Base-by-base conservation (phyloP, 2,797 vertebrate genomes). In the Chaetodon trifasciatus region DNA sequence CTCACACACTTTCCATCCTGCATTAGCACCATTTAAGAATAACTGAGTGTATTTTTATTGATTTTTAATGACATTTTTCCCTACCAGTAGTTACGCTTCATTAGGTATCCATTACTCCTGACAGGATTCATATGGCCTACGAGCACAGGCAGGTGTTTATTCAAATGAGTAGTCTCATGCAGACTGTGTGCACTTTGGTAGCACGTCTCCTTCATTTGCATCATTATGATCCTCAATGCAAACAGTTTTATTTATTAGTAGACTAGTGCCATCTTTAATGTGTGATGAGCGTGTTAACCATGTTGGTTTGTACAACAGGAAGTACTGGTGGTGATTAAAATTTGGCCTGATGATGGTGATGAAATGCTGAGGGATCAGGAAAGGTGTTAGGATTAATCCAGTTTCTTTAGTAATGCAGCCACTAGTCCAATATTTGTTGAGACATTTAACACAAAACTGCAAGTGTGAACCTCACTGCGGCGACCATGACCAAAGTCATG, bases 91-190 rank as follows among this genome's bases (percentile, higher is more conserved):
- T 24, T 53, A 0, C 2, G 37, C 56, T 8, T 60, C 42, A n/a
- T 32, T 32, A 0, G 2, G 3, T 4, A 4, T 24, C 57, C 39
- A 15, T 69, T 58, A 55, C 3, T 4, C 35, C 8, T 52, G 46
- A 61, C 57, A 47, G 61, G 46, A 78, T 42, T 52, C 69, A 72
- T 66, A 72, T 60, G 21, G 50, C 21, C 62, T 35, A 4, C 13
- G 12, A 39, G n/a, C 49, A 40, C 4, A 40, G 28, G 46, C 66
- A n/a, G 57, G 35, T 24, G 24, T 71, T 58, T 23, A 72, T 65
- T 72, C 53, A 66, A 78, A 66, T 72, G 39, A 6, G 8, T 3
- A 2, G 42, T 12, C 4, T 50, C 39, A 6, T 9, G 15, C 42
- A 23, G n/a, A 49, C 46, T 17, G 17, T 32, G 55, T 74, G 60